Evolutionary conservation across 2,113 vertebrate species (phyloP).

Genomic region (Leucoraja erinaceus): DNA sequence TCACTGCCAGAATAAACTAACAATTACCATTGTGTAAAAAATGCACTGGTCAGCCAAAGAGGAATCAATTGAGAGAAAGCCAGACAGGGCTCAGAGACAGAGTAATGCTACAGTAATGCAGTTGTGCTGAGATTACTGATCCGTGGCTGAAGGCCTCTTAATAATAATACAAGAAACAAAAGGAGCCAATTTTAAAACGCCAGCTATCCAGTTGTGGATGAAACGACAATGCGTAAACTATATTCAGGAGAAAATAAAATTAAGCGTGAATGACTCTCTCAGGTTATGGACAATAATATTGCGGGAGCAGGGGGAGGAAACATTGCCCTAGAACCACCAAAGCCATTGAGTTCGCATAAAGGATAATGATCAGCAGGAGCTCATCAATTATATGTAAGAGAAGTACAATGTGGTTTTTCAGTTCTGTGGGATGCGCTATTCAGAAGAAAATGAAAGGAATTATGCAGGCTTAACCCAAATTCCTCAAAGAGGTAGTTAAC

Average conservation of each 20-base stretch:
- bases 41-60: slow-evolving; percentile 53
- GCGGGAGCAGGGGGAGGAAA: neutral
- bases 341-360: slow-evolving; percentile 27
- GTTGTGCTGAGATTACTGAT: slow-evolving; percentile 29
- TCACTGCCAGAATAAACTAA: slow-evolving; percentile 43
- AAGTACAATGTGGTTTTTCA: slow-evolving; percentile 35
- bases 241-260: slow-evolving; percentile 19
- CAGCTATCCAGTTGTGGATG: slow-evolving; percentile 22
- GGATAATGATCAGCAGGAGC: slow-evolving; percentile 37
- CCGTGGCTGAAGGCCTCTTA: slow-evolving; percentile 26
- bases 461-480: slow-evolving; percentile 12
- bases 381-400: slow-evolving; percentile 38
- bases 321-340: neutral
- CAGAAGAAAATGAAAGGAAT: slow-evolving; percentile 36
- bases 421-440: slow-evolving; percentile 31
- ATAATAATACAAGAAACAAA: slow-evolving; percentile 31
- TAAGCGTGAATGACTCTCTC: slow-evolving; percentile 18
- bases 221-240: slow-evolving; percentile 31
- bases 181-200: neutral
- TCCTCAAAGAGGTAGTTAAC: slow-evolving; percentile 32
- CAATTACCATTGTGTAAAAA: slow-evolving; percentile 47
- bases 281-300: slow-evolving; percentile 13
- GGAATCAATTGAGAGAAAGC: slow-evolving; percentile 53
- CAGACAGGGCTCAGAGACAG: slow-evolving; percentile 40
- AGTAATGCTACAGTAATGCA: slow-evolving; percentile 31